phyloP scores from a whole-genome alignment of 2,113 vertebrate species.

The Romanogobio albipinnatus region DNA sequence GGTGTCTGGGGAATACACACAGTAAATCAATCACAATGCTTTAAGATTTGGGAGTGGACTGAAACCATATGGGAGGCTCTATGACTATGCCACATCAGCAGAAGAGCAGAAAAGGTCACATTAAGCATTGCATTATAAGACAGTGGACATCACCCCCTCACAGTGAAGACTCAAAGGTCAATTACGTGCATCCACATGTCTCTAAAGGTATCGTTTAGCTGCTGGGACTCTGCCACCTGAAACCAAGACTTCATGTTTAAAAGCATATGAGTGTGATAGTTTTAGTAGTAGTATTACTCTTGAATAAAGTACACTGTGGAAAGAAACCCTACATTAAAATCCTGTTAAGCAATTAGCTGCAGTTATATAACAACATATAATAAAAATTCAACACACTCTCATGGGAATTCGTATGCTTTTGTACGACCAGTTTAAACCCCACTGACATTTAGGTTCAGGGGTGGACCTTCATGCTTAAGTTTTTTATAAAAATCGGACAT shows the following conservation, averaged over 20 bases:
- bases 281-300: background rate
- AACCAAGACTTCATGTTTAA: background rate
- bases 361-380: background rate
- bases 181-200: background rate
- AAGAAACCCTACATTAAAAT: background rate
- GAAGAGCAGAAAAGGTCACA: constrained; percentile 11
- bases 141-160: background rate
- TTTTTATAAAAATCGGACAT: background rate
- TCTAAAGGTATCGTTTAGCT: background rate
- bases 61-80: constrained; percentile 45
- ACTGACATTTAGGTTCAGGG: background rate
- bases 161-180: background rate
- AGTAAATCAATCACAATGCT: constrained; percentile 57
- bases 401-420: background rate
- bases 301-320: background rate
- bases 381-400: background rate
- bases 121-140: background rate
- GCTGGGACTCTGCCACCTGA: background rate
- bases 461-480: background rate
- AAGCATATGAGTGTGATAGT: background rate
- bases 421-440: background rate
- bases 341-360: background rate
- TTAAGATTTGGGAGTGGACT: constrained; percentile 38
- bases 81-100: constrained; percentile 23
- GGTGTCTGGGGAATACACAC: constrained; percentile 53